Base-by-base conservation (phyloP, 2,888 invertebrate genomes). In the Hirtodrosophila trivittata region DNA sequence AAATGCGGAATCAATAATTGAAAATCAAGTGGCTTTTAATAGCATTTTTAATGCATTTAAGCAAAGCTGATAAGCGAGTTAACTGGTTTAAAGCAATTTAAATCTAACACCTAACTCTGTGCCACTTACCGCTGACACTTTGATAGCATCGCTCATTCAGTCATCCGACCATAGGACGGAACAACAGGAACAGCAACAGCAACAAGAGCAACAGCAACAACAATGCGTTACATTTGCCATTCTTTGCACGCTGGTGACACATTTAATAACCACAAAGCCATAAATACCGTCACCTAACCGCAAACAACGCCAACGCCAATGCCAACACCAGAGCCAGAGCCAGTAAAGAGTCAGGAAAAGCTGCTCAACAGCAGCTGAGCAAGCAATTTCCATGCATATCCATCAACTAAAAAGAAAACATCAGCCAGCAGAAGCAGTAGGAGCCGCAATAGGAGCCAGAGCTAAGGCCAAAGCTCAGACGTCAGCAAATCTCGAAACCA, bases 261-360 rank as follows among this genome's bases (percentile, higher is more conserved):
- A 64, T 80, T 84, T 81, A 68, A 77, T 84, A 81, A 77, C 84
- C 84, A 66, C 81, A 75, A 70, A 52, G 65, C 67, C 81, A 77
- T 77, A 81, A 81, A 80, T 83, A 77, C 67, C 75, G 63, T 46
- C 68, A 62, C 37, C 60, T 55, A 64, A 46, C 67, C 63, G 50
- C 64, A 75, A 58, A 71, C 51, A 51, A 66, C 43, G 62, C 32
- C 39, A 63, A 14, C 55, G 25, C 46, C 56, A 37, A 49, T 39
- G 35, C 49, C 49, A 30, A 21, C 46, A 49, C 21, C 33, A 26
- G 50, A 47, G 26, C 42, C 49, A 30, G 16, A 45, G 49, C 7
- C 54, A 51, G 16, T 33, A 59, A 18, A 16, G 26, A 12, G 9
- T 28, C 16, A 7, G 26, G 16, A 16, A 18, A 43, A 55, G 33